These are phyloP conservation scores for Crepidodera aurea DNA, from an alignment of 2,888 invertebrate genomes.

Conservation along the genomic window DNA sequence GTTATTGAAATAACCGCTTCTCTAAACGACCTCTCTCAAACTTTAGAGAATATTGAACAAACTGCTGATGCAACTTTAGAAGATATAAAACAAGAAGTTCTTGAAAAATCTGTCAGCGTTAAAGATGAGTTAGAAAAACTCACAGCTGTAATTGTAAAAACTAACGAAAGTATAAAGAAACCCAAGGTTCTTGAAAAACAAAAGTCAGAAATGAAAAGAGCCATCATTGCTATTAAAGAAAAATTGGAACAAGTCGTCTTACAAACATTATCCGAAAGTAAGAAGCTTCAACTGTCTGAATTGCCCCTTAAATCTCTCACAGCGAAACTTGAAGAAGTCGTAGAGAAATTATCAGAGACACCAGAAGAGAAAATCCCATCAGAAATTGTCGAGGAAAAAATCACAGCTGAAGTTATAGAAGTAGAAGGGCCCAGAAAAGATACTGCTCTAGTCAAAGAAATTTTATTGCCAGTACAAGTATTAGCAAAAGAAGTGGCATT, in stretches of 20 bases:
- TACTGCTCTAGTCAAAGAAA: constrained; percentile 15
- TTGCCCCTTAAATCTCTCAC: background rate
- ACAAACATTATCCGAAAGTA: background rate
- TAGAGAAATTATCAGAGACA: background rate
- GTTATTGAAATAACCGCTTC: constrained; percentile 31
- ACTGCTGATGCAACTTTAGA: background rate
- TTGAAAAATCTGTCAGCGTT: background rate
- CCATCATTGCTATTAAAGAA: constrained; percentile 6
- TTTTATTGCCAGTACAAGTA: constrained; percentile 24
- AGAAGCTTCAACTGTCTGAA: background rate
- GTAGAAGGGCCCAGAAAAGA: constrained; percentile 20
- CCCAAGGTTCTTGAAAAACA: constrained; percentile 28
- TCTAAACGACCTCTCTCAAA: constrained; percentile 7
- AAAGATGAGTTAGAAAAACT: constrained; percentile 34
- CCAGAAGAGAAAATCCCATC: too few relatives aligned
- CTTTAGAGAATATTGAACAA: constrained; percentile 13
- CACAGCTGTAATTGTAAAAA: constrained; percentile 27
- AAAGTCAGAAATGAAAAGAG: constrained; percentile 26
- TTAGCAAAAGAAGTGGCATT: constrained; percentile 31
- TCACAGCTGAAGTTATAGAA: background rate
- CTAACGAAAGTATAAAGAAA: constrained; percentile 27
- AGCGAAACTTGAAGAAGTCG: background rate
- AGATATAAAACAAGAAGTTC: constrained; percentile 7
- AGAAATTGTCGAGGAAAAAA: too few relatives aligned
- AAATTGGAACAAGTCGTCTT: background rate